These are phyloP conservation scores for Lanius collurio DNA, from an alignment of 2,113 vertebrate species.

Conservation along the genomic window DNA sequence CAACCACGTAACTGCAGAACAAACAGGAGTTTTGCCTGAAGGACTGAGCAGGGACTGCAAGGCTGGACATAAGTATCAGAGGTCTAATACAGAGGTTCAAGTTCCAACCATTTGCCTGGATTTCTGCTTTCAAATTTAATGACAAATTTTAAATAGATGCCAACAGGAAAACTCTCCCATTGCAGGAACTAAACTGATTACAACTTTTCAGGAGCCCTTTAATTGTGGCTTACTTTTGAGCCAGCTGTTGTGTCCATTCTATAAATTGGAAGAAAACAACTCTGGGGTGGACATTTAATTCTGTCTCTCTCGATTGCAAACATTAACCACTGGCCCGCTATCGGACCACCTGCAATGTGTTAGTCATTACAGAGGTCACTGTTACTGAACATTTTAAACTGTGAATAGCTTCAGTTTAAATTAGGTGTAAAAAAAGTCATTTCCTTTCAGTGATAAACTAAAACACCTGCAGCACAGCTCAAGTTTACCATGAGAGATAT, in stretches of 20 bases:
- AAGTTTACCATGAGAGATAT: conserved; percentile 73
- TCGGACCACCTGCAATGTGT: conserved; percentile 95
- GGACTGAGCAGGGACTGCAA: not conserved
- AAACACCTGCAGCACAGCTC: conserved; percentile 82
- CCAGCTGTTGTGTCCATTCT: conserved; percentile 72
- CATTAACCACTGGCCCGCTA: conserved; percentile 80
- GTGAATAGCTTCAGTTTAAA: conserved; percentile 99
- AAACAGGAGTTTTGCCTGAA: not conserved
- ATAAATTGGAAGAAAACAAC: conserved; percentile 66
- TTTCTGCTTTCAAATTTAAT: not conserved
- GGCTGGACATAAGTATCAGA: not conserved
- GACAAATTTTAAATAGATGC: not conserved
- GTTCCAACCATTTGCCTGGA: not conserved
- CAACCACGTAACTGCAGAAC: not conserved
- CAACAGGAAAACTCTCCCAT: not conserved
- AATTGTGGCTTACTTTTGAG: conserved; percentile 21
- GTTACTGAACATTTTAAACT: conserved; percentile 93
- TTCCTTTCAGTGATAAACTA: conserved; percentile 95
- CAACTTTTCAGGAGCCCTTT: conserved; percentile 21
- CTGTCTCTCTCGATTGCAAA: conserved; percentile 46
- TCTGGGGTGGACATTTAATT: conserved; percentile 61
- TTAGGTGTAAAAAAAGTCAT: conserved; percentile 99
- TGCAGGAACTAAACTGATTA: not conserved
- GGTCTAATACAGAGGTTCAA: not conserved
- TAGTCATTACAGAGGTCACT: conserved; percentile 96